Conservation (phyloP, 2,113 vertebrate species). For the Natator depressus region DNA sequence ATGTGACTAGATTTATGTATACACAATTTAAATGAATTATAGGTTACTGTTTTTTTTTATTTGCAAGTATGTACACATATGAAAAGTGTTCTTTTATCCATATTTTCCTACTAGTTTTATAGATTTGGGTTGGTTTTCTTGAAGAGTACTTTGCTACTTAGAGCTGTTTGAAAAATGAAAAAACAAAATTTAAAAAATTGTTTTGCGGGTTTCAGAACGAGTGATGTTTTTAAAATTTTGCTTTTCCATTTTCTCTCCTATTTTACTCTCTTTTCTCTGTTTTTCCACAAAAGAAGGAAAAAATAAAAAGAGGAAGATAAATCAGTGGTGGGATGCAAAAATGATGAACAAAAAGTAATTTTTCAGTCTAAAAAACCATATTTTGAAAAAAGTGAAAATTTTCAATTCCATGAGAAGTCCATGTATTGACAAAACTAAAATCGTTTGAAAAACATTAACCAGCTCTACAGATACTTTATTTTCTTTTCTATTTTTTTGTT, state of each 20-base stretch:
- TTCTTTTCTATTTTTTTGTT: background rate
- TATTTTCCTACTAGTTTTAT: background rate
- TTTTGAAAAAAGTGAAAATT: background rate
- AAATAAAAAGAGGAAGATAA: background rate
- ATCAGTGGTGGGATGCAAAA: background rate
- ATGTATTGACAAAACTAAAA: background rate
- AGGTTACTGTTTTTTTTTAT: background rate
- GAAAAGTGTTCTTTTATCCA: background rate
- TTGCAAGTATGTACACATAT: conserved; percentile 16
- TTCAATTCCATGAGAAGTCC: background rate
- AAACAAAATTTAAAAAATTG: background rate
- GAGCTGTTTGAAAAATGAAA: background rate
- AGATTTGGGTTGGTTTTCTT: background rate
- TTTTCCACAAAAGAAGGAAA: background rate
- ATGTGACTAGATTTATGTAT: background rate
- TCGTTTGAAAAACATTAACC: background rate
- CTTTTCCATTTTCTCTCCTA: background rate
- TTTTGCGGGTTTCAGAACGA: background rate
- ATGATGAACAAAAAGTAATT: background rate
- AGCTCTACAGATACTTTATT: background rate
- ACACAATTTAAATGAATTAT: background rate
- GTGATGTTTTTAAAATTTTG: background rate
- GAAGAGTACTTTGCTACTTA: background rate
- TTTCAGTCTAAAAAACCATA: background rate
- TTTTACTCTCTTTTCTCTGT: background rate